Conservation (phyloP, 2,113 vertebrate species). For the Todiramphus chloris region DNA sequence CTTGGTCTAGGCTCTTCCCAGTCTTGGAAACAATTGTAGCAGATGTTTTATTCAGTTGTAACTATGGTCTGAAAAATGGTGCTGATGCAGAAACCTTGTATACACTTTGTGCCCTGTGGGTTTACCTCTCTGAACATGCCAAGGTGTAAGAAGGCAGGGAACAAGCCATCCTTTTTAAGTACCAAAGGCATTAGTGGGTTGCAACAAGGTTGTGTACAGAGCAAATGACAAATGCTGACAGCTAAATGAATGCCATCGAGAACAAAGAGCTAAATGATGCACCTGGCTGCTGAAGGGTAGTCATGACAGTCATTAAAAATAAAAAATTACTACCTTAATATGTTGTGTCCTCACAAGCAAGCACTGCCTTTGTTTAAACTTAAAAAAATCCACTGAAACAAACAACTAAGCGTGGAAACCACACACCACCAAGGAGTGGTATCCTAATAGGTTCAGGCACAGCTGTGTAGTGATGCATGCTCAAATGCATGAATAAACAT, state of each 20-base stretch:
- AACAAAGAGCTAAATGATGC: slow-evolving; percentile 10
- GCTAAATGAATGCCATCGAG: neutral
- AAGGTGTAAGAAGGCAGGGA: neutral
- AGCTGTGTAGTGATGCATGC: neutral
- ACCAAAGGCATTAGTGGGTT: neutral
- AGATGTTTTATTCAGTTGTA: neutral
- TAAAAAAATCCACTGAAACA: neutral
- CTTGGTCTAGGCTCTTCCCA: neutral
- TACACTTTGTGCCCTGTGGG: neutral
- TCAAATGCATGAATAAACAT: neutral
- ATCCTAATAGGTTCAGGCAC: neutral
- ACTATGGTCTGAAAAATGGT: neutral
- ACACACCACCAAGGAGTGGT: neutral
- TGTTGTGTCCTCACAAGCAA: neutral
- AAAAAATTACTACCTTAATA: slow-evolving; percentile 9
- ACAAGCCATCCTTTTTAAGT: neutral
- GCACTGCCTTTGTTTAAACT: neutral
- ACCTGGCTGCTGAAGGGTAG: neutral
- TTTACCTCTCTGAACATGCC: neutral
- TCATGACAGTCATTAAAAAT: slow-evolving; percentile 43
- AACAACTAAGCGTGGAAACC: neutral
- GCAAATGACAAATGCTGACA: neutral
- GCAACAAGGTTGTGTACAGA: neutral
- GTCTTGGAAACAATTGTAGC: neutral
- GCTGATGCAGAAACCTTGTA: neutral